Percentiles rank a stretch among this genome's conserved stretches.
Evolutionary conservation across 2,113 vertebrate genomes (phyloP).

Genomic region (Myrmophylax atrothorax): DNA sequence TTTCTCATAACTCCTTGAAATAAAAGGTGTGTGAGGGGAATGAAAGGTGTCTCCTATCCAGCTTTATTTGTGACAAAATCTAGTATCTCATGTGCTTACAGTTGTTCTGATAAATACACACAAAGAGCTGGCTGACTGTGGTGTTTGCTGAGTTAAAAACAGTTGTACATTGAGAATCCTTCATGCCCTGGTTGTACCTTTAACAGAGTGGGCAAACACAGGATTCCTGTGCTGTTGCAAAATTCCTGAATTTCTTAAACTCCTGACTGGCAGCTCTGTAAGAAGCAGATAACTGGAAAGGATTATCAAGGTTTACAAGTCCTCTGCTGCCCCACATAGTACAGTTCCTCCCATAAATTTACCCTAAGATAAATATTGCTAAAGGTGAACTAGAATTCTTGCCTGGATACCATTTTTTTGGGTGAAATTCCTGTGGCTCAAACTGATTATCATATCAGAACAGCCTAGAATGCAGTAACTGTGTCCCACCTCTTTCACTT

Average conservation of each 20-base stretch:
- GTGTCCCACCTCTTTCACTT: too few species aligned
- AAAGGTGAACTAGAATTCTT: background rate
- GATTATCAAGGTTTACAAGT: background rate
- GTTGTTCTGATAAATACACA: background rate
- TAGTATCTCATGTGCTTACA: background rate
- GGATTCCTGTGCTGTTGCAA: too few species aligned
- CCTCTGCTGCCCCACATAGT: fast-evolving
- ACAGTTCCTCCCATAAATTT: background rate
- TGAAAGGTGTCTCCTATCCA: background rate
- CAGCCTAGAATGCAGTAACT: background rate
- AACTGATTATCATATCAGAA: background rate
- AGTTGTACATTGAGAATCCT: background rate
- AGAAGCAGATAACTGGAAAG: background rate
- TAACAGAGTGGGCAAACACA: too few species aligned
- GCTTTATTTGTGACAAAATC: background rate
- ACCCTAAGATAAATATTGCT: background rate
- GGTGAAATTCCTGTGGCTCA: background rate
- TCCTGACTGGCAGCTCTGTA: background rate
- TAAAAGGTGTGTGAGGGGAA: background rate
- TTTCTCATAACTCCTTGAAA: background rate
- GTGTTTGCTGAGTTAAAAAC: background rate
- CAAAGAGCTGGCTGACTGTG: background rate
- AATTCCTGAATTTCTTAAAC: background rate
- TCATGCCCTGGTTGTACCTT: background rate
- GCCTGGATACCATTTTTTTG: background rate